Evolutionary conservation across 2,888 invertebrate genomes (phyloP).

Genomic region (Orthosia incerta): DNA sequence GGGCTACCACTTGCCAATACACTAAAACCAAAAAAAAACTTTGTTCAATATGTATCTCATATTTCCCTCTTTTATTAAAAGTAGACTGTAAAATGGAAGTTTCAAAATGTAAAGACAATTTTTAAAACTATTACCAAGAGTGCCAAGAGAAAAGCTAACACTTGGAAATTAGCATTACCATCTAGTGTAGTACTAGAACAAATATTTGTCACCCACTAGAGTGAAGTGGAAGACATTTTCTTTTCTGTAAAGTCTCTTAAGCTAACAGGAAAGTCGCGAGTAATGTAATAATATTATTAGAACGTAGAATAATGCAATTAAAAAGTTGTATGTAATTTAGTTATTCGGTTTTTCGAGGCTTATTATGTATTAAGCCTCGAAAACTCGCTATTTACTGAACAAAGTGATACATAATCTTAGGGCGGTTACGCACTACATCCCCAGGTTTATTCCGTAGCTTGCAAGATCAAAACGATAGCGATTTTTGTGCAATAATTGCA

Average conservation of each 20-base stretch:
- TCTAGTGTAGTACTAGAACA: constrained; percentile 37
- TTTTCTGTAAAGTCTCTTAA: constrained; percentile 38
- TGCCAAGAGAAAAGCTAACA: constrained; percentile 46
- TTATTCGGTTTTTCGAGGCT: neutral
- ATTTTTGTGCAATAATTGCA: no score
- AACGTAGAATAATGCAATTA: neutral
- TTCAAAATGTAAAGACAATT: constrained; percentile 20
- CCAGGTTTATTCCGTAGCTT: no score
- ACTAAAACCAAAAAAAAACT: no score
- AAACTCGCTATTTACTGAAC: no score
- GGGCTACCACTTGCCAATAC: no score
- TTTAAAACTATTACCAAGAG: constrained; percentile 41
- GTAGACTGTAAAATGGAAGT: constrained; percentile 4
- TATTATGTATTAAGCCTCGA: no score
- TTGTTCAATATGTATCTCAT: no score
- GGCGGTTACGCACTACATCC: no score
- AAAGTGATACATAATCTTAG: no score
- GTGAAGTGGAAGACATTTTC: constrained; percentile 31
- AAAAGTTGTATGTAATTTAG: constrained; percentile 1
- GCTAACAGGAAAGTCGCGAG: constrained; percentile 22
- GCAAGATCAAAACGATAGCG: no score
- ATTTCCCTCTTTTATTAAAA: neutral
- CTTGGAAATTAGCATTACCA: constrained; percentile 56
- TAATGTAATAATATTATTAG: neutral
- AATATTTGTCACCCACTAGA: constrained; percentile 46